A percentile compares a stretch with the other conserved stretches of the same genome.
Conservation (phyloP, 2,113 vertebrate genomes). For the Proterorhinus semilunaris region DNA sequence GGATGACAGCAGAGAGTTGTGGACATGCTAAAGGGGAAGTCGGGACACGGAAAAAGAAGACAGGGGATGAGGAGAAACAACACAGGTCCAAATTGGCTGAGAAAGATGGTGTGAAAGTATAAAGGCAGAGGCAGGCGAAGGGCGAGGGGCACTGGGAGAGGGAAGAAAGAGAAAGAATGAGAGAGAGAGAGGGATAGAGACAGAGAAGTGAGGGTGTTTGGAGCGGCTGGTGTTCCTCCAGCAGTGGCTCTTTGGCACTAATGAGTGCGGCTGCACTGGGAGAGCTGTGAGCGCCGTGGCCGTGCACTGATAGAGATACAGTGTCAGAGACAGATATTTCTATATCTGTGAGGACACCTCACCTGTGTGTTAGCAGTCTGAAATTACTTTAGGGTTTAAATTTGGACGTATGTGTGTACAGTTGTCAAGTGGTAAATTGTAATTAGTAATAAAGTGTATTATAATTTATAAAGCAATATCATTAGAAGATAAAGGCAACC, state of each 20-base stretch:
- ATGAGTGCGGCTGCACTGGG: conserved; percentile 67
- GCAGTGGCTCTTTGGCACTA: conserved; percentile 66
- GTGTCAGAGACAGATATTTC: conserved; percentile 14
- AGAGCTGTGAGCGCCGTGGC: conserved; percentile 23
- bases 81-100: conserved; percentile 61
- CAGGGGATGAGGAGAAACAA: conserved; percentile 42
- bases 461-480: too few species aligned
- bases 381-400: too few species aligned
- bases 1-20: conserved; percentile 21
- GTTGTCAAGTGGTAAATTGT: too few species aligned
- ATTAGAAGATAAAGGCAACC: too few species aligned
- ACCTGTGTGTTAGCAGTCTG: background rate
- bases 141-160: conserved; percentile 21
- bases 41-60: conserved; percentile 22
- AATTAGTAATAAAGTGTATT: too few species aligned
- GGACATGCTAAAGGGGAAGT: conserved; percentile 27
- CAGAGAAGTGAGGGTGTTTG: conserved; percentile 22
- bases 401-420: too few species aligned
- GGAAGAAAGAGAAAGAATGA: conserved; percentile 26
- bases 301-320: conserved; percentile 3
- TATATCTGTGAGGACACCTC: background rate
- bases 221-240: conserved; percentile 70
- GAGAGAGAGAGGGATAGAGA: background rate
- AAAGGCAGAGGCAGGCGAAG: conserved; percentile 15
- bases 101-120: conserved; percentile 37